Evolutionary conservation across 2,113 vertebrate genomes (phyloP).

Genomic region (Cettia cetti): DNA sequence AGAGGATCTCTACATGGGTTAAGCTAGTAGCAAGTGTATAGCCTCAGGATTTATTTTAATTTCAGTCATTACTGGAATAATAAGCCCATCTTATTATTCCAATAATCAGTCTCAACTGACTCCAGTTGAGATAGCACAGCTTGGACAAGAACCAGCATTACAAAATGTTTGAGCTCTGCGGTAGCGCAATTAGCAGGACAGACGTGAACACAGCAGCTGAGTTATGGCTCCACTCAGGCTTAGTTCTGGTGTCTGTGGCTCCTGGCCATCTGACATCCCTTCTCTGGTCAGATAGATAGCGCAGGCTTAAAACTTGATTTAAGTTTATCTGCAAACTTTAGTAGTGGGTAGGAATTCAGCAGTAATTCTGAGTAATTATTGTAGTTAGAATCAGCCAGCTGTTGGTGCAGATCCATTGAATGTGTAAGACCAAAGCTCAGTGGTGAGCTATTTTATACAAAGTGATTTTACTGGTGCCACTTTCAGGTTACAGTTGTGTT

Average conservation of each 20-base stretch:
- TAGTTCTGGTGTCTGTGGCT: not conserved
- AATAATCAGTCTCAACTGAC: not conserved
- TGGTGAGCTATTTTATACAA: not conserved
- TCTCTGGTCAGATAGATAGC: not conserved
- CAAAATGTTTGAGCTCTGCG: not conserved
- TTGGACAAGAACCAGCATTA: not conserved
- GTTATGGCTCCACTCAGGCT: not conserved
- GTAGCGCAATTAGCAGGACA: not conserved
- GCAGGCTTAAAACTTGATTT: not conserved
- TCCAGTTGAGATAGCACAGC: not conserved
- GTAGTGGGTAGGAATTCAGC: not conserved
- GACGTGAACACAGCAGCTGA: not conserved
- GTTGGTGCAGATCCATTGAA: not conserved
- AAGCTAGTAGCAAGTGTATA: not conserved
- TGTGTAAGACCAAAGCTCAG: not conserved
- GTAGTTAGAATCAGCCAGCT: not conserved
- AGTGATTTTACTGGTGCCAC: not conserved
- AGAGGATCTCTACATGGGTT: not conserved
- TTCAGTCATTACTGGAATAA: not conserved
- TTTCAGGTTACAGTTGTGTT: not conserved
- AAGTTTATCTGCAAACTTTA: not conserved
- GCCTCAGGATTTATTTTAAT: not conserved
- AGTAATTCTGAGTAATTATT: not conserved
- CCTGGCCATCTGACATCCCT: not conserved
- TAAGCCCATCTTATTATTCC: not conserved